Base-by-base conservation (phyloP, 2,113 vertebrate genomes). In the Myocastor coypus region DNA sequence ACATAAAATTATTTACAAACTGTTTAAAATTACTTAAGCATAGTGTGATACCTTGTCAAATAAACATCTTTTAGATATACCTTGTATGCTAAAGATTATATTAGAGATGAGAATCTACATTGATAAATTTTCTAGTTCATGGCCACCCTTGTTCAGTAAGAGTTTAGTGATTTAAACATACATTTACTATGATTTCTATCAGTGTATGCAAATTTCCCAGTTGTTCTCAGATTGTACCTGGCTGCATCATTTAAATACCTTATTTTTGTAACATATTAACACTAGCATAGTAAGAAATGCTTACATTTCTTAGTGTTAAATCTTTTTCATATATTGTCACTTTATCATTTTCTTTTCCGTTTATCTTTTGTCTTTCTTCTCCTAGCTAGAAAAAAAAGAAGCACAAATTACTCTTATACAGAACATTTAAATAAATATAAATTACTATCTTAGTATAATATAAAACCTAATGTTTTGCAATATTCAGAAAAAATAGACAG, bases 271-370 rank as follows among this genome's bases (percentile, higher is more conserved):
- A 50, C 46, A 3, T 16, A 50, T 24, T n/a, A 42, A 90, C 40
- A 61, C 80, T 34, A 73, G 2, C 1, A 52, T 14, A 19, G 0
- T 32, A 37, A 30, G 8, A 11, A 83, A 1, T 83, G 5, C 13
- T 83, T 22, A 3, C 85, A 73, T 71, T 78, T 26, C 83, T 16
- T 46, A 32, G 0, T 12, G 17, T 68, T 92, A 57, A 50, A 87
- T 59, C 24, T 86, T 61, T 46, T 80, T 83, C 40, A 71, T 20
- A 87, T 81, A 80, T 55, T 83, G 5, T 81, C 34, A 61, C 4
- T 77, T 81, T 91, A 71, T 5, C 13, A 19, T 94, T 87, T 95
- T 83, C 28, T 66, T 90, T 42, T 52, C 81, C n/a, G 50, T 68
- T 92, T 78, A 16, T 10, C 40, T 37, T 88, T 92, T 75, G 68